Base-by-base conservation (phyloP, 2,888 invertebrate species). In the Leptinotarsa rubiginosa region DNA sequence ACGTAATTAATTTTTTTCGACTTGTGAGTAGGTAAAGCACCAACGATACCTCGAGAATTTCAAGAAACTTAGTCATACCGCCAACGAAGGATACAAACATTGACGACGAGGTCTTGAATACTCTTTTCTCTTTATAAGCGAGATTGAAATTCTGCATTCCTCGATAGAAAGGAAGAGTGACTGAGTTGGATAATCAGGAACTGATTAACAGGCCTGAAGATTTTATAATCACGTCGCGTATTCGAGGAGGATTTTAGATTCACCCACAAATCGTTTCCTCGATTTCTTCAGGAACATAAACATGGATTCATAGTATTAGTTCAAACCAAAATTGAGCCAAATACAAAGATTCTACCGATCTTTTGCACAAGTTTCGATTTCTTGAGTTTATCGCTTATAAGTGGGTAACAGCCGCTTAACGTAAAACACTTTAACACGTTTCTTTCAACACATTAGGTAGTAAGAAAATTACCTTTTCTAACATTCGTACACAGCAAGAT, bases 81-180 rank as follows among this genome's bases (percentile, higher is more conserved):
- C 62, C 62, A 62, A 41, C 62, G 62, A 62, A 62, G 62, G 31
- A 62, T 62, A 31, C 31, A 62, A 7, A 12, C 25, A 15, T 20
- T 25, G n/a, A n/a, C 18, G 54, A 54, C 22, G 56, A 56, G 56
- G 22, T 56, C 56, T 56, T 56, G 56, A 56, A 56, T 56, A 56
- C 22, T 62, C 62, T n/a, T 62, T 62, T 62, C 62, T 62, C 41
- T 62, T 62, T 41, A 41, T 41, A 41, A 41, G n/a, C 31, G 18
- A 62, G 62, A 62, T 62, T 31, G 31, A 41, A 62, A 62, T 62
- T 62, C 25, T 62, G 62, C 62, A 62, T 62, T 62, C 41, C 62
- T 7, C 5, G 16, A n/a, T 62, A 41, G 41, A 62, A 62, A 62
- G 62, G 62, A 41, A 62, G 62, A 31, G 62, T 62, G 62, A 41